Base-by-base conservation (phyloP, 2,113 vertebrate genomes). In the Capreolus pygargus region DNA sequence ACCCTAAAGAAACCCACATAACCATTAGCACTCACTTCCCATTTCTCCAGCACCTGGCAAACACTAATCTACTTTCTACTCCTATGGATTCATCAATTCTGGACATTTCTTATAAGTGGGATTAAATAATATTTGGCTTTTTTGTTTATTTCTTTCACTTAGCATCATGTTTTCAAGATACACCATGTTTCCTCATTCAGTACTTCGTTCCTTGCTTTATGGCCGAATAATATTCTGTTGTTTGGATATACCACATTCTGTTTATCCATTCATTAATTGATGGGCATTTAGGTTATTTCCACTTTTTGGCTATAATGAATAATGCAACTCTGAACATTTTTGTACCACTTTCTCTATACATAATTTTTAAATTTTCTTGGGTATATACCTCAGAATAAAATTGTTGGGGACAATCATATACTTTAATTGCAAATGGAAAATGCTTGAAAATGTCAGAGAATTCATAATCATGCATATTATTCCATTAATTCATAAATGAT, bases 361-460 rank as follows among this genome's bases (percentile, higher is more conserved):
- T 52, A 54, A 33, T 55, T 93, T 70, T 90, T 91, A 14, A 86
- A 6, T 94, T 95, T 13, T 61, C 43, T 92, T 74, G 36, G 28
- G 3, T 60, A 36, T 87, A 61, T 86, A 52, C 50, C 58, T 94
- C 64, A 61, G 25, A 89, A 43, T 91, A 43, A 57, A 97, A 91
- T 95, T 83, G 19, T 74, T 96, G 28, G 45, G 33, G 47, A 30
- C 64, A 91, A 81, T 36, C 43, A 89, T 76, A 60, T 67, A 55
- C 9, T 90, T 97, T 52, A 84, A 39, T 82, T 95, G 47, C 39
- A 91, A 88, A 89, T 86, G 84, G 83, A 86, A 98, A 89, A 89
- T 74, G 10, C 78, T 94, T 33, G 30, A 61, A 61, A 95, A 89
- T 95, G 36, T 60, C 85, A 91, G 89, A 74, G 21, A 95, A 89